phyloP scores from a whole-genome alignment of 2,797 vertebrate genomes.

The Phaenicophaeus curvirostris region DNA sequence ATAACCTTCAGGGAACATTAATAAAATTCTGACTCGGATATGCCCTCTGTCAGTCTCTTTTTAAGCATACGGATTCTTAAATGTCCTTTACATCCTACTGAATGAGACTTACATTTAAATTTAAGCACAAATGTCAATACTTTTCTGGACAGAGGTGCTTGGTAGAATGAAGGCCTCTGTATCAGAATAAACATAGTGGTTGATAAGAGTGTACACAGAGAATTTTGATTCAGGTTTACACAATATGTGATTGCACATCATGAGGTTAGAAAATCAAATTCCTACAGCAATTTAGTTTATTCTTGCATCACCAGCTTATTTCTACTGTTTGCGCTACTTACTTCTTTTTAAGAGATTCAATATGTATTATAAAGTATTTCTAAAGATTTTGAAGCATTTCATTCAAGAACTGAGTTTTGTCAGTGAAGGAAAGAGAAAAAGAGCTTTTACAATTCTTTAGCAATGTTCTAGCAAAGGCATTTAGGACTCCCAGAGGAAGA shows the following conservation, averaged over 20 bases:
- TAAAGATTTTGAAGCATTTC: slow-evolving; percentile 10
- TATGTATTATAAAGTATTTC: not conserved
- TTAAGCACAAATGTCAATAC: slow-evolving; percentile 66
- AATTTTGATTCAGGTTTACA: slow-evolving; percentile 52
- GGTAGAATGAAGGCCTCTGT: slow-evolving; percentile 27
- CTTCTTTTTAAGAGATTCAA: not conserved
- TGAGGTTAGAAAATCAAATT: slow-evolving; percentile 38
- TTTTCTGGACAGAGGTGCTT: slow-evolving; percentile 49
- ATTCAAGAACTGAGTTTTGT: slow-evolving; percentile 4
- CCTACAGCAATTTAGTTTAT: not conserved
- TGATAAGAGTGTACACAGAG: slow-evolving; percentile 43
- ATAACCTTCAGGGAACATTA: slow-evolving; percentile 60
- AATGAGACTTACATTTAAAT: slow-evolving; percentile 32
- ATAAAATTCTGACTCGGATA: slow-evolving; percentile 56
- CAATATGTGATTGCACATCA: not conserved
- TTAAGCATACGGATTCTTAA: slow-evolving; percentile 48
- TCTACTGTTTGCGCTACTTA: not conserved
- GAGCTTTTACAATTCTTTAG: slow-evolving; percentile 10
- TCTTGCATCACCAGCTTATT: not conserved
- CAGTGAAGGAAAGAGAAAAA: not conserved
- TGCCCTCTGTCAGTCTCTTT: slow-evolving; percentile 49
- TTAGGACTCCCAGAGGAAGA: slow-evolving; percentile 64
- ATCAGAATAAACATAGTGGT: slow-evolving; percentile 46
- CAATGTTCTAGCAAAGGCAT: slow-evolving; percentile 40
- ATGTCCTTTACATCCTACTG: slow-evolving; percentile 45